A percentile compares a stretch with the other conserved stretches of the same genome.
phyloP scores from a whole-genome alignment of 2,888 invertebrate species.

The Mimachlamys varia region DNA sequence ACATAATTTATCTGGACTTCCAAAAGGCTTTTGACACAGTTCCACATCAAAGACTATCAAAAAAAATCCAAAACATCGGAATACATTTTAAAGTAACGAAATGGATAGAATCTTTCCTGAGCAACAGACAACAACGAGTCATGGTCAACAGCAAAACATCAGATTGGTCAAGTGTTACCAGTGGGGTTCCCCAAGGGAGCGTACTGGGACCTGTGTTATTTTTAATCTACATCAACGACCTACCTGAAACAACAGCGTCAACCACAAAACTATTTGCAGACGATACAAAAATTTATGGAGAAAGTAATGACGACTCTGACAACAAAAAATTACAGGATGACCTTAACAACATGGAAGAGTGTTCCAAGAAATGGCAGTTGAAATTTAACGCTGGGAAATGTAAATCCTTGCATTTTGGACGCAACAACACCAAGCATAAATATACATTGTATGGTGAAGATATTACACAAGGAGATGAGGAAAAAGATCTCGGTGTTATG shows the following conservation, averaged over 20 bases:
- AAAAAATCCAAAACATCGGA: conserved; percentile 46
- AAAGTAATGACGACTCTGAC: neutral
- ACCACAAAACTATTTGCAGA: conserved; percentile 48
- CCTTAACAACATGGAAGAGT: no score
- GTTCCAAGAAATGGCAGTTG: no score
- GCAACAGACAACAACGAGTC: conserved; percentile 44
- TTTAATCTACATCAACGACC: conserved; percentile 49
- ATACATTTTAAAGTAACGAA: conserved; percentile 41
- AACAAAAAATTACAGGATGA: neutral
- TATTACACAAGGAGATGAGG: neutral
- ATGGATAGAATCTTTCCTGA: conserved; percentile 49
- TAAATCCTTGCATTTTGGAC: conserved; percentile 26
- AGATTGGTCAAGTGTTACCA: conserved; percentile 45
- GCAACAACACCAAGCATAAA: neutral
- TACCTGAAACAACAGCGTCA: conserved; percentile 39
- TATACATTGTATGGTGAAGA: conserved; percentile 37
- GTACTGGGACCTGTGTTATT: conserved; percentile 49
- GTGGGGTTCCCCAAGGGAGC: conserved; percentile 54
- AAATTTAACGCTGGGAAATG: no score
- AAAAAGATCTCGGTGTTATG: conserved; percentile 36
- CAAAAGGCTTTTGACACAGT: conserved; percentile 49
- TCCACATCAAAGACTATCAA: conserved; percentile 42
- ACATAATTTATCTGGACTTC: conserved; percentile 49
- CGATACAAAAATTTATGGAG: conserved; percentile 46
- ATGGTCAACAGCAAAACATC: conserved; percentile 43